Base-by-base conservation (phyloP, 2,797 vertebrate genomes). In the Gephyroberyx darwinii region DNA sequence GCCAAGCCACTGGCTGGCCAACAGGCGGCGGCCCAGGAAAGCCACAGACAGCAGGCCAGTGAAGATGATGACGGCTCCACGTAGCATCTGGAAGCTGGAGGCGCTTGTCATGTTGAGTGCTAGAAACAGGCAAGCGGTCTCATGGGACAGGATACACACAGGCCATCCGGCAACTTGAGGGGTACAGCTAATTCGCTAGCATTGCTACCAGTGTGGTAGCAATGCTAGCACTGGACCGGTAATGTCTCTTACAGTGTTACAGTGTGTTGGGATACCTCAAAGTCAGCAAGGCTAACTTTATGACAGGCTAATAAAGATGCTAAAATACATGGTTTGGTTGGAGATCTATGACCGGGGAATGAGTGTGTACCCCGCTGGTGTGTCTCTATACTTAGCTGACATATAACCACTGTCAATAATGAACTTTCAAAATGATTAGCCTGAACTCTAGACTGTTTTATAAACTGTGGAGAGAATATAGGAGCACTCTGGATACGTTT, bases 31-130 rank as follows among this genome's bases (percentile, higher is more conserved):
- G 0, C 94, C 92, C 82, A 99, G 86, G 86, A 98, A 99, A 0
- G 96, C 95, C 67, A 97, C 96, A 0, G 97, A 99, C 9, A 99
- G 94, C 19, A 99, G 92, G 16, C 97, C 97, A 0, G 97, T 98
- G 92, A 98, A 98, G 84, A 98, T 93, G 89, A 98, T 95, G 69
- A 98, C 96, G 0, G 96, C 95, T 0, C 97, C 96, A 0, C 96
- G 95, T 16, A 98, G 88, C 97, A 98, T 98, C 95, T 98, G 97
- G 93, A 98, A 98, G 84, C 97, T 98, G 81, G 97, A 98, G 43
- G 97, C 96, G 1, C 95, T 98, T 35, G 96, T 98, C 97, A 98
- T 98, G 92, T 94, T 98, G 65, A 98, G 92, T 26, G 96, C 97
- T 98, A 71, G 43, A 65, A 60, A 51, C 2, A 5, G 3, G 5